Conservation (phyloP, 2,113 vertebrate species). For the Semicossyphus pulcher region DNA sequence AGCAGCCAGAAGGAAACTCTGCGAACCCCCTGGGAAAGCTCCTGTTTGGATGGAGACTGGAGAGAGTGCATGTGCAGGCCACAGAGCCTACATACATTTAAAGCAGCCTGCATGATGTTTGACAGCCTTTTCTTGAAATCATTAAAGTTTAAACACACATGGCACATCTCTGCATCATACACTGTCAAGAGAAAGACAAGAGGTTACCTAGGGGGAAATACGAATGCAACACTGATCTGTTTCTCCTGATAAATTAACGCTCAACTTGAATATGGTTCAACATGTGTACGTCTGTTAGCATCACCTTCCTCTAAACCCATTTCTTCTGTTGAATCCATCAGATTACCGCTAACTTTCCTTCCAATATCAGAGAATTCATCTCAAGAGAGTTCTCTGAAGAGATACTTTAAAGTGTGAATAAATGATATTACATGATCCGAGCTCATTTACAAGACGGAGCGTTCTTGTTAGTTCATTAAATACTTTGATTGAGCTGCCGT, state of each 20-base stretch:
- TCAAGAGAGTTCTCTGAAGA: neutral
- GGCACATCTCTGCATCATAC: neutral
- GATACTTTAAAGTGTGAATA: neutral
- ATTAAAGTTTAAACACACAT: neutral
- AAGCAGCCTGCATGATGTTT: neutral
- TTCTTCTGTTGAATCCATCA: neutral
- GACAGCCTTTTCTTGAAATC: neutral
- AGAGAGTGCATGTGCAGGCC: neutral
- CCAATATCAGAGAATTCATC: neutral
- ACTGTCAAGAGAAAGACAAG: neutral
- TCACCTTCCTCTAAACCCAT: neutral
- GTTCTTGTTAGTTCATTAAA: constrained; percentile 46
- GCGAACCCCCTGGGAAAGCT: neutral
- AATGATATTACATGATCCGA: constrained; percentile 13
- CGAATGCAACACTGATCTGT: too few species aligned
- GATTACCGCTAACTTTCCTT: neutral
- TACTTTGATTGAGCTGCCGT: constrained; percentile 24
- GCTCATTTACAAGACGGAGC: constrained; percentile 5
- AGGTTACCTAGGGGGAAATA: too few species aligned
- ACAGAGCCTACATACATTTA: neutral
- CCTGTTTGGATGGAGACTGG: constrained; percentile 17
- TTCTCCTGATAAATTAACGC: too few species aligned
- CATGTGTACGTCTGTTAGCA: neutral
- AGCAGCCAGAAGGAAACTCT: constrained; percentile 14
- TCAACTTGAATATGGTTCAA: neutral